Base-by-base conservation (phyloP, 2,113 vertebrate genomes). In the Nerophis ophidion region DNA sequence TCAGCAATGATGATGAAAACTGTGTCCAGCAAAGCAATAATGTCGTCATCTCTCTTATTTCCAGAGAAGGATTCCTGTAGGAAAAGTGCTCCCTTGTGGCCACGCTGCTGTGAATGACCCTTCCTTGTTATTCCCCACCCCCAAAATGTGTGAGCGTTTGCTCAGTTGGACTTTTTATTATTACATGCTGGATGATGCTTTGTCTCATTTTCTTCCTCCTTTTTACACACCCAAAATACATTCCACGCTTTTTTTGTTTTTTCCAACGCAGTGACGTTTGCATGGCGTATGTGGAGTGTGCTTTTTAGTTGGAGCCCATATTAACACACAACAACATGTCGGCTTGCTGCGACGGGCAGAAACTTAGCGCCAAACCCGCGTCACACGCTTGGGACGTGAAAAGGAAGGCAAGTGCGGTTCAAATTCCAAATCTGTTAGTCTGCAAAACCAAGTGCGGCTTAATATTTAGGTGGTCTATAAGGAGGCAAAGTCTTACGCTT, bases 21-120 rank as follows among this genome's bases (percentile, higher is more conserved):
- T 58, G 49, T 54, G 17, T 42, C 36, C 38, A 56, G 19, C 36
- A 19, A 55, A 55, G 87, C 86, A 93, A 90, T 95, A 95, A 98
- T 89, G 86, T 86, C 84, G 26, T 86, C 80, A 92, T 95, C 89
- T 94, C 88, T 95, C 90, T 95, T 81, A 82, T 97, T 95, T 96
- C 90, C 94, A 97, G 93, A 95, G 91, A 90, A 89, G 91, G 93
- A 90, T 95, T 94, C 93, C 93, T 94, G 92, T 96, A 96, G 92
- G 93, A 88, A 88, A 87, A 82, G 78, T 88, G 87, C 87, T 88
- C 84, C 88, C 87, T 89, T 83, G 80, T 81, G 83, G 73, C 71
- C 92, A 85, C 83, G 90, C 86, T 85, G 82, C 87, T 90, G 91
- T 90, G 90, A 91, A 91, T 87, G 69, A 91, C 79, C 86, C 76